Evolutionary conservation across 2,797 vertebrate genomes (phyloP).

Genomic region (Fistularia commersonii): DNA sequence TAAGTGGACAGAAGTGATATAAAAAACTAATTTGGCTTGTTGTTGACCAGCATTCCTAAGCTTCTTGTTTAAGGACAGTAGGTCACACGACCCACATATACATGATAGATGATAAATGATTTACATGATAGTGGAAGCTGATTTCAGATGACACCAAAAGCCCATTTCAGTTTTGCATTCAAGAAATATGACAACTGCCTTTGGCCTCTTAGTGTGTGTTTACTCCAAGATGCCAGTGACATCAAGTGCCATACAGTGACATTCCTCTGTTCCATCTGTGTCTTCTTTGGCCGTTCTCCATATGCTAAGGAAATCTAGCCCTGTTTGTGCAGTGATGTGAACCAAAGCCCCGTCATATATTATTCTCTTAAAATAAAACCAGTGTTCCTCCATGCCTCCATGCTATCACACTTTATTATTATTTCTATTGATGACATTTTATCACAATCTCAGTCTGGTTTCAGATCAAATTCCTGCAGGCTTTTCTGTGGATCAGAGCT

Average conservation of each 20-base stretch:
- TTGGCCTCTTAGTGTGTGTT: constrained; percentile 4
- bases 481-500: too few relatives aligned
- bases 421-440: too few relatives aligned
- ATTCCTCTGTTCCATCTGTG: not conserved
- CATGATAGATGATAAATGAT: not conserved
- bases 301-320: not conserved
- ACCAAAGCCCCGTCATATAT: not conserved
- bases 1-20: not conserved
- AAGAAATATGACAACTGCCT: not conserved
- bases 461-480: too few relatives aligned
- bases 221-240: constrained; percentile 12
- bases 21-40: constrained; percentile 4
- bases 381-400: not conserved
- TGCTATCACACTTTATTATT: too few relatives aligned
- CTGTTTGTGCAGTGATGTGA: constrained; percentile 2
- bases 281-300: constrained; percentile 4
- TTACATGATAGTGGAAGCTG: too few relatives aligned
- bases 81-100: constrained; percentile 7
- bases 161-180: too few relatives aligned
- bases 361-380: not conserved
- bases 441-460: too few relatives aligned
- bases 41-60: constrained; percentile 1
- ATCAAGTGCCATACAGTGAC: constrained; percentile 11
- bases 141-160: too few relatives aligned
- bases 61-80: too few relatives aligned